phyloP scores from a whole-genome alignment of 2,888 invertebrate species.

The Acanthoscelides obtectus region DNA sequence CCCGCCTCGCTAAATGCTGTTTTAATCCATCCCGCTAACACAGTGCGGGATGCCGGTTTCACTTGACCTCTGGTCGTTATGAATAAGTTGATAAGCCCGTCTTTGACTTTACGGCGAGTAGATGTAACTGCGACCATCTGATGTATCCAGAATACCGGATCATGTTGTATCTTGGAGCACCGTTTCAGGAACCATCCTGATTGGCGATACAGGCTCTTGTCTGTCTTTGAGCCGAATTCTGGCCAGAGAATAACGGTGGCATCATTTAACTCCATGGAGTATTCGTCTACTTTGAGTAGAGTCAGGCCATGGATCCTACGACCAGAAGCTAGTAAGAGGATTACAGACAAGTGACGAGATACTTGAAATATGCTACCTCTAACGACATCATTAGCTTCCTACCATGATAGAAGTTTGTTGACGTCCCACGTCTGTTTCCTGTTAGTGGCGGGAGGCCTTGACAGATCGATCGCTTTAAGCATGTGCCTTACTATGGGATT shows the following conservation, averaged over 20 bases:
- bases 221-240: constrained; percentile 28
- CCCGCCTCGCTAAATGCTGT: constrained; percentile 5
- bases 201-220: constrained; percentile 12
- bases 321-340: constrained; percentile 16
- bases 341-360: constrained; percentile 13
- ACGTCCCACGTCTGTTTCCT: constrained; percentile 13
- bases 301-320: constrained; percentile 16
- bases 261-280: constrained; percentile 5
- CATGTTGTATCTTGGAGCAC: constrained; percentile 5
- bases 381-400: constrained; percentile 2
- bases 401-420: constrained; percentile 7
- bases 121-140: constrained; percentile 7
- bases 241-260: constrained; percentile 25
- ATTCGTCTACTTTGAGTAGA: constrained; percentile 11
- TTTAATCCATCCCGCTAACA: constrained; percentile 17
- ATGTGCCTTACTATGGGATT: constrained; percentile 8
- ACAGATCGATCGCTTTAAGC: constrained; percentile 9
- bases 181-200: constrained; percentile 19
- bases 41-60: constrained; percentile 11
- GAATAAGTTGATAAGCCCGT: constrained; percentile 12
- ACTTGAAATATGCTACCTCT: constrained; percentile 13
- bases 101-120: constrained; percentile 7
- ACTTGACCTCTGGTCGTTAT: constrained; percentile 17
- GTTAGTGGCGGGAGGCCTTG: neutral
- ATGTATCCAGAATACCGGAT: constrained; percentile 6